A percentile compares a stretch with the other conserved stretches of the same genome.
Evolutionary conservation across 2,797 vertebrate species (phyloP).

Genomic region (Notamacropus eugenii): DNA sequence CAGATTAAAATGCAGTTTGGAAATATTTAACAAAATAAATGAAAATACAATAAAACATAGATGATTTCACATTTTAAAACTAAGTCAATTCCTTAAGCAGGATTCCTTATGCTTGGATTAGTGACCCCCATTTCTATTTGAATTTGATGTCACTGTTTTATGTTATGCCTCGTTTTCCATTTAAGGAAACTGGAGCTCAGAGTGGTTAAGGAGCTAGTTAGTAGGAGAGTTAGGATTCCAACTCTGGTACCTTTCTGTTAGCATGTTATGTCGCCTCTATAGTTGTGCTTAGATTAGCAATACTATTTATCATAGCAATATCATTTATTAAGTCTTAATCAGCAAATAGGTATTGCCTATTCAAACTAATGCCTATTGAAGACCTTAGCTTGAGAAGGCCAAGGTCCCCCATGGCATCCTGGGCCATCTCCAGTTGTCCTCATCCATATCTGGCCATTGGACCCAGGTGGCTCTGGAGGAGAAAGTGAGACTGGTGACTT

Average conservation of each 20-base stretch:
- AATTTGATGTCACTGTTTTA: not conserved
- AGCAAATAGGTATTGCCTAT: no score
- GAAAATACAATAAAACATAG: not conserved
- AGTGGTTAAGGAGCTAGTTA: not conserved
- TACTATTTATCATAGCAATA: constrained; percentile 30
- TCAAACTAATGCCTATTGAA: no score
- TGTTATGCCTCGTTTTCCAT: not conserved
- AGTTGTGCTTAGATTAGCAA: not conserved
- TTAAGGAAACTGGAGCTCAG: not conserved
- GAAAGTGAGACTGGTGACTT: no score
- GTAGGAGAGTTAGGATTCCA: not conserved
- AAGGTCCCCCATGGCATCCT: no score
- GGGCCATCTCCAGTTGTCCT: no score
- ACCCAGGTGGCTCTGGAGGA: no score
- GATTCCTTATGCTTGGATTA: not conserved
- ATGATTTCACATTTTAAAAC: not conserved
- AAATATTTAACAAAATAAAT: not conserved
- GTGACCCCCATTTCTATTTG: not conserved
- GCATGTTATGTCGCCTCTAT: not conserved
- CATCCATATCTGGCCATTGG: no score
- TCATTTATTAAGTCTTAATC: no score
- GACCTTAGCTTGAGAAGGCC: no score
- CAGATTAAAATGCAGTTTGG: not conserved
- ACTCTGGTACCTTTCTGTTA: not conserved
- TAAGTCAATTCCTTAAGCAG: not conserved